Evolutionary conservation across 1,140 invertebrate species (phyloP).

Genomic region (Drosophila bifasciata): DNA sequence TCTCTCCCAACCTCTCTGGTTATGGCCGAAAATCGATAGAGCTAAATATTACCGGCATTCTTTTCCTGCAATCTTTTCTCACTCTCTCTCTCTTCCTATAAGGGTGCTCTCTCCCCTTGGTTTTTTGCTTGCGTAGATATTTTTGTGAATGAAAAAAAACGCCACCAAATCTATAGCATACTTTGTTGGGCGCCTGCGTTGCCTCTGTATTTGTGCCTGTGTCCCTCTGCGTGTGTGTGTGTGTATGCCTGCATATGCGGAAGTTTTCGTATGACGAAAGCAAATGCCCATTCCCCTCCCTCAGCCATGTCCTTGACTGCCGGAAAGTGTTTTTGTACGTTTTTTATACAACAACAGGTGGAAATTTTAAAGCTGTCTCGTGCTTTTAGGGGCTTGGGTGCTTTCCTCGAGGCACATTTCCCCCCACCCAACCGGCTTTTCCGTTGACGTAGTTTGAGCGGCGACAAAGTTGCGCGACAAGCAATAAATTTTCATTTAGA

Average conservation of each 20-base stretch:
- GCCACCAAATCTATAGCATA: slow-evolving; percentile 63
- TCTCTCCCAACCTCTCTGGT: not conserved
- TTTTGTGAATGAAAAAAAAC: slow-evolving; percentile 65
- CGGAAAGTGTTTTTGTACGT: slow-evolving; percentile 41
- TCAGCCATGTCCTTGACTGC: slow-evolving; percentile 61
- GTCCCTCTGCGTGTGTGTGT: slow-evolving; percentile 9
- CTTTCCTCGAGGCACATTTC: slow-evolving; percentile 4
- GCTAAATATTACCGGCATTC: slow-evolving; percentile 70
- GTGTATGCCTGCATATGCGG: slow-evolving; percentile 26
- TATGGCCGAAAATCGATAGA: slow-evolving; percentile 75
- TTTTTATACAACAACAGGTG: slow-evolving; percentile 60
- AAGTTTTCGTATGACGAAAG: slow-evolving; percentile 69
- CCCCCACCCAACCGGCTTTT: slow-evolving; percentile 17
- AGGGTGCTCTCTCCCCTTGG: not conserved
- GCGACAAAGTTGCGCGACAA: slow-evolving; percentile 32
- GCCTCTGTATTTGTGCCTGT: slow-evolving; percentile 3
- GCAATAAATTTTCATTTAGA: slow-evolving; percentile 62
- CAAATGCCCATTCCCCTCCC: slow-evolving; percentile 18
- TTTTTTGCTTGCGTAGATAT: slow-evolving; percentile 57
- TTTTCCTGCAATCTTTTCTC: slow-evolving; percentile 14
- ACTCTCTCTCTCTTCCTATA: not conserved
- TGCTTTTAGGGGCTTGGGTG: slow-evolving; percentile 5
- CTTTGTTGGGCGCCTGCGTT: slow-evolving; percentile 72
- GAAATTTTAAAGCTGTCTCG: slow-evolving; percentile 42
- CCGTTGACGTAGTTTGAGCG: slow-evolving; percentile 55